These are phyloP conservation scores for Halictus quadricinctus DNA, from an alignment of 2,888 invertebrate species.

Conservation along the genomic window DNA sequence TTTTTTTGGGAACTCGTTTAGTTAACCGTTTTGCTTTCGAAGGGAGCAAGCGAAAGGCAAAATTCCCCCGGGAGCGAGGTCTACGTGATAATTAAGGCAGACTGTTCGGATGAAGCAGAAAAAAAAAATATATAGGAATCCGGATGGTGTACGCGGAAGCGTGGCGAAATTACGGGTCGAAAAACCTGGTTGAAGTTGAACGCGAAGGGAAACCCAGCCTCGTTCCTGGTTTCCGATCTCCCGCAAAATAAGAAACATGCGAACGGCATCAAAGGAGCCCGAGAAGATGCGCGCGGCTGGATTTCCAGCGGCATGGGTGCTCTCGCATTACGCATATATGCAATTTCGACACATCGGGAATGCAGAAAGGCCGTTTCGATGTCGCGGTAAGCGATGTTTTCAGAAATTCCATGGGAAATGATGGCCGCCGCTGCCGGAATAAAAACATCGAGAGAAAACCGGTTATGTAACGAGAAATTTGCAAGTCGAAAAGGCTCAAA, in stretches of 20 bases:
- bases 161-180: slow-evolving; percentile 19
- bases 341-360: slow-evolving; percentile 20
- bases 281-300: slow-evolving; percentile 30
- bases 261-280: slow-evolving; percentile 45
- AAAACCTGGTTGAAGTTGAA: slow-evolving; percentile 32
- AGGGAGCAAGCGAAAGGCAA: slow-evolving; percentile 12
- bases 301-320: background rate
- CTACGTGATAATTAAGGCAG: slow-evolving; percentile 48
- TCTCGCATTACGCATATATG: slow-evolving; percentile 8
- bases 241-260: slow-evolving; percentile 60
- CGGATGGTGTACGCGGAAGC: slow-evolving; percentile 32
- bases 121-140: slow-evolving; percentile 24
- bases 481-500: background rate
- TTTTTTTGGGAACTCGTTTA: background rate
- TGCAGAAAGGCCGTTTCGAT: slow-evolving; percentile 7
- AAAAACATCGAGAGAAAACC: background rate
- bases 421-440: background rate
- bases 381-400: slow-evolving; percentile 1
- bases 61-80: slow-evolving; percentile 14
- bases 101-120: slow-evolving; percentile 5
- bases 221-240: slow-evolving; percentile 50
- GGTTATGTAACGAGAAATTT: background rate
- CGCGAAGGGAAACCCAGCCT: slow-evolving; percentile 38
- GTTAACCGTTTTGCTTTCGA: slow-evolving; percentile 13
- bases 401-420: slow-evolving; percentile 1